Evolutionary conservation across 2,113 vertebrate genomes (phyloP).

Genomic region (Engystomops pustulosus): DNA sequence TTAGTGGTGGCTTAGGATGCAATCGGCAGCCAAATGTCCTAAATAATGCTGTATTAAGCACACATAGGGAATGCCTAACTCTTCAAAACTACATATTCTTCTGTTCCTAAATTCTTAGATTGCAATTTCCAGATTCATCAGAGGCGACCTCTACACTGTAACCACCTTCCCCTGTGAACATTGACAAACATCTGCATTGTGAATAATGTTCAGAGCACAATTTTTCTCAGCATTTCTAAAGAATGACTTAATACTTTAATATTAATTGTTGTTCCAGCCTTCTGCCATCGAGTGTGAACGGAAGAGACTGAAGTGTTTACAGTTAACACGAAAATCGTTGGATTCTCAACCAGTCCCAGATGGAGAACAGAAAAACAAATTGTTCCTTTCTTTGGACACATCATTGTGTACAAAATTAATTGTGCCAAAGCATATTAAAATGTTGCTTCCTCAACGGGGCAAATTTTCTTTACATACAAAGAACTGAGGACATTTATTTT

Average conservation of each 20-base stretch:
- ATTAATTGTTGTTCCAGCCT: constrained; percentile 1
- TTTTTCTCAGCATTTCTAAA: not conserved
- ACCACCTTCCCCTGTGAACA: not conserved
- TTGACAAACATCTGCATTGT: not conserved
- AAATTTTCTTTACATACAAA: constrained; percentile 24
- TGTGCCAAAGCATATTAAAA: constrained; percentile 26
- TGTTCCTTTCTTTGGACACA: constrained; percentile 28
- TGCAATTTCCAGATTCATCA: not conserved
- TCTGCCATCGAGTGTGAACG: constrained; percentile 23
- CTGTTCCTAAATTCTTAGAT: not conserved
- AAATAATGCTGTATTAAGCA: not conserved
- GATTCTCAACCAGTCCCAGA: constrained; percentile 14
- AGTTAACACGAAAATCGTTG: constrained; percentile 19
- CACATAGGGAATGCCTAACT: too few species aligned
- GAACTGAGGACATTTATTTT: constrained; percentile 22
- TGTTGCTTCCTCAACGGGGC: not conserved
- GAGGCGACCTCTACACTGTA: not conserved
- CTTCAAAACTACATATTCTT: too few species aligned
- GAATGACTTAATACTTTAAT: not conserved
- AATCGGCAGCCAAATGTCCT: too few species aligned
- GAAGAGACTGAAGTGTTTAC: constrained; percentile 25
- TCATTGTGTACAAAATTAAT: constrained; percentile 31
- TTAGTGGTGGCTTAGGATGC: too few species aligned
- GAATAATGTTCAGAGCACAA: not conserved
- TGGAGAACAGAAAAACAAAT: constrained; percentile 29